These are phyloP conservation scores for Eleginops maclovinus DNA, from an alignment of 2,113 vertebrate species.

Conservation along the genomic window DNA sequence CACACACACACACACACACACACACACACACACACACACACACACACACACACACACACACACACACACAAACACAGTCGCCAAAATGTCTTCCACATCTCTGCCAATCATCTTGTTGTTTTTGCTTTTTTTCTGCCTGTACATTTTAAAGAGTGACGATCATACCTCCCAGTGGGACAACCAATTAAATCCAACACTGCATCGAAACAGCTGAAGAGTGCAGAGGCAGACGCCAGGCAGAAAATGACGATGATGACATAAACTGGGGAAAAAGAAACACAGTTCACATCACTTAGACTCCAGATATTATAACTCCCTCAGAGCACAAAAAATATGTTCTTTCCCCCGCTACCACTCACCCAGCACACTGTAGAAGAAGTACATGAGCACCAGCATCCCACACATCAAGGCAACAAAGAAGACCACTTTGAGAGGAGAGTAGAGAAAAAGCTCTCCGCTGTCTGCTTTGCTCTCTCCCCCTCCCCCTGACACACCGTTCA, in stretches of 20 bases:
- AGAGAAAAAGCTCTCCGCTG: slow-evolving; percentile 75
- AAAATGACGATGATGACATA: slow-evolving; percentile 94
- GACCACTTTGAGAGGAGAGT: slow-evolving; percentile 90
- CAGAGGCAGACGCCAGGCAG: slow-evolving; percentile 92
- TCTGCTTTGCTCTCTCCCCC: slow-evolving; percentile 65
- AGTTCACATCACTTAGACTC: background rate
- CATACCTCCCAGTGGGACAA: slow-evolving; percentile 88
- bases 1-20: too few species aligned
- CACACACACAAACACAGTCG: too few species aligned
- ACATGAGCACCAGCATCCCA: slow-evolving; percentile 93
- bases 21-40: too few species aligned
- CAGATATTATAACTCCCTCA: background rate
- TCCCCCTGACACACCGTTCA: slow-evolving; percentile 75
- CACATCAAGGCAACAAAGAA: slow-evolving; percentile 92
- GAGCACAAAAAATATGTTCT: background rate
- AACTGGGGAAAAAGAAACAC: slow-evolving; percentile 79
- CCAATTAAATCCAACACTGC: slow-evolving; percentile 86
- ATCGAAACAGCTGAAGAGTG: slow-evolving; percentile 91
- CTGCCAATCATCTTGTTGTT: too few species aligned
- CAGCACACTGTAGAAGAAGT: slow-evolving; percentile 93
- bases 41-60: too few species aligned
- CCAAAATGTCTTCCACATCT: too few species aligned
- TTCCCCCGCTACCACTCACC: slow-evolving; percentile 84
- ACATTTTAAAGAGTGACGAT: slow-evolving; percentile 2
- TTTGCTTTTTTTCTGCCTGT: too few species aligned